Conservation (phyloP, 2,113 vertebrate genomes). For the Sceloporus tristichus region DNA sequence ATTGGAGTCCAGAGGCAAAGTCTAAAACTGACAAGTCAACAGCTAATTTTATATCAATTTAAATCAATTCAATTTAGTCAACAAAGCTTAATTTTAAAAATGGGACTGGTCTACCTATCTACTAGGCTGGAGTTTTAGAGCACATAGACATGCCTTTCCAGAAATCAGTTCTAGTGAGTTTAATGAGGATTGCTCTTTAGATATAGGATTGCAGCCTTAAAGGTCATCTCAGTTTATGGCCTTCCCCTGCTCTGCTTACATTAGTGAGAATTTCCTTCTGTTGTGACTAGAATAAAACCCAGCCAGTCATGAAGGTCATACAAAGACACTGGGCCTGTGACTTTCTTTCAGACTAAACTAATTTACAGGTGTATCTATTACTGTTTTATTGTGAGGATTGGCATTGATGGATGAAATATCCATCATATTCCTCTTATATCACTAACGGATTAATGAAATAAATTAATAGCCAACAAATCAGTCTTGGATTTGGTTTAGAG, state of each 20-base stretch:
- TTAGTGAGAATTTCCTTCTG: too few species aligned
- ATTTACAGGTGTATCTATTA: neutral
- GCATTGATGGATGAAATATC: too few species aligned
- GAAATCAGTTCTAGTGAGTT: neutral
- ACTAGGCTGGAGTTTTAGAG: neutral
- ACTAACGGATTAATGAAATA: too few species aligned
- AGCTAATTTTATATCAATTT: too few species aligned
- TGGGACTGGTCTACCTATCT: too few species aligned
- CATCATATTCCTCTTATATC: too few species aligned
- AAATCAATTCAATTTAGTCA: too few species aligned
- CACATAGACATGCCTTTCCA: neutral
- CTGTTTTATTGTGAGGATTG: too few species aligned
- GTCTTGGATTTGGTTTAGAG: too few species aligned
- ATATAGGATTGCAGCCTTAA: neutral
- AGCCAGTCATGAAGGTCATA: neutral
- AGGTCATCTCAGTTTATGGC: neutral
- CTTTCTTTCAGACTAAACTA: neutral
- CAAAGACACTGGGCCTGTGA: neutral
- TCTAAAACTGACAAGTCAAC: too few species aligned
- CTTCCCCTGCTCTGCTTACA: neutral
- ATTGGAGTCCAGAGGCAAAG: neutral
- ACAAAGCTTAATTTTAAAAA: too few species aligned
- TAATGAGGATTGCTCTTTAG: neutral
- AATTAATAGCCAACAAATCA: too few species aligned
- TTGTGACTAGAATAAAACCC: neutral